These are phyloP conservation scores for Elmis aenea DNA, from an alignment of 2,888 invertebrate genomes.

Conservation along the genomic window DNA sequence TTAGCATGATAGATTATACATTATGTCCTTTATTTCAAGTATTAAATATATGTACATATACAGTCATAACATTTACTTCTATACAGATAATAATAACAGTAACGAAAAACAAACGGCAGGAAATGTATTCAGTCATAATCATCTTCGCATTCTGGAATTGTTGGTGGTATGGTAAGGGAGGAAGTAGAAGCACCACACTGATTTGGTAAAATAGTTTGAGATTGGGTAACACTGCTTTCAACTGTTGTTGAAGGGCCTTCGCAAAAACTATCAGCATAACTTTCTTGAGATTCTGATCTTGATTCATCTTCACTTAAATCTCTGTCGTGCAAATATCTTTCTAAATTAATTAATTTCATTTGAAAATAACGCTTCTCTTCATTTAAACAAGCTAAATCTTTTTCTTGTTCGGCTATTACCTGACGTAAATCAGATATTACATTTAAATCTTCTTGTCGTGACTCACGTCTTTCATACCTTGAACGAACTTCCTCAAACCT, in stretches of 20 bases:
- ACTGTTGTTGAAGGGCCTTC: too few relatives aligned
- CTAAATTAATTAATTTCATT: slow-evolving; percentile 45
- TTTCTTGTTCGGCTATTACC: slow-evolving; percentile 55
- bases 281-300: not conserved
- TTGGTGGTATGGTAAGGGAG: slow-evolving; percentile 42
- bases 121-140: slow-evolving; percentile 23
- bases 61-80: not conserved
- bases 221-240: too few relatives aligned
- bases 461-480: slow-evolving; percentile 54
- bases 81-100: slow-evolving; percentile 7
- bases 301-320: too few relatives aligned
- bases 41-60: too few relatives aligned
- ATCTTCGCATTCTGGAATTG: slow-evolving; percentile 43
- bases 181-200: too few relatives aligned
- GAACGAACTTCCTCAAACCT: slow-evolving; percentile 57
- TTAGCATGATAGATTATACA: too few relatives aligned
- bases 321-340: too few relatives aligned
- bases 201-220: too few relatives aligned
- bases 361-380: slow-evolving; percentile 56
- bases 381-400: slow-evolving; percentile 52
- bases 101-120: slow-evolving; percentile 6
- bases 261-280: too few relatives aligned
- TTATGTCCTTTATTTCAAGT: too few relatives aligned
- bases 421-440: slow-evolving; percentile 52
- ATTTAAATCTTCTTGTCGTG: slow-evolving; percentile 52